Evolutionary conservation across 2,797 vertebrate genomes (phyloP), one percentile per base, ranked within the genome.

Genomic region (Neopelma chrysocephalum): DNA sequence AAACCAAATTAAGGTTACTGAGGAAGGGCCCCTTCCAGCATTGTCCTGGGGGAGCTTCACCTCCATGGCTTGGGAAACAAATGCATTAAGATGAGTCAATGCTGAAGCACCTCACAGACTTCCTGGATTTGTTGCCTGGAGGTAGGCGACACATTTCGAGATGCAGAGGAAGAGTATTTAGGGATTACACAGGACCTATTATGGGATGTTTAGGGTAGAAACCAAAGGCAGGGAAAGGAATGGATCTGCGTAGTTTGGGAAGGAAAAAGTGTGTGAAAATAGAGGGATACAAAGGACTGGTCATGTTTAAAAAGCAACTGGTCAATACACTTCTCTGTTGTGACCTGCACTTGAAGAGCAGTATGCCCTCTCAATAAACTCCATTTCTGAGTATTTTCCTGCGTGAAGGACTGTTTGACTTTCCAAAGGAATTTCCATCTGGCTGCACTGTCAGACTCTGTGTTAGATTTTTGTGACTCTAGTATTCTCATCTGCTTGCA

Each of bases 371-470:
- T 69, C 27, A 68, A 17, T 71, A 71, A 76, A 53, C 43, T 80
- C n/a, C 0, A 11, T 50, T 69, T 82, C n/a, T 51, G 22, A 57
- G 8, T 62, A 29, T 68, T 81, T 71, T 72, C 29, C 19, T 25
- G 16, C 3, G 4, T 68, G 53, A 76, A 20, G 58, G 31, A 66
- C 82, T 72, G 20, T 81, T 75, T 86, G 26, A n/a, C 42, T 89
- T 91, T 86, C 29, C 64, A 43, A 17, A 64, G 64, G 54, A 82
- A 72, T 82, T 93, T 96, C 75, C 56, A 64, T 89, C 56, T 93
- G 87, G 20, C 34, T 93, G 27, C 25, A 40, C 34, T 70, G 66
- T 89, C 66, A 56, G 10, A 65, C 26, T 47, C 16, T 23, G 21
- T 36, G 12, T 79, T 69, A 85, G 58, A 26, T 87, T 47, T 91